A percentile compares a stretch with the other conserved stretches of the same genome.
Conservation (phyloP, 2,113 vertebrate species). For the Pionites leucogaster region DNA sequence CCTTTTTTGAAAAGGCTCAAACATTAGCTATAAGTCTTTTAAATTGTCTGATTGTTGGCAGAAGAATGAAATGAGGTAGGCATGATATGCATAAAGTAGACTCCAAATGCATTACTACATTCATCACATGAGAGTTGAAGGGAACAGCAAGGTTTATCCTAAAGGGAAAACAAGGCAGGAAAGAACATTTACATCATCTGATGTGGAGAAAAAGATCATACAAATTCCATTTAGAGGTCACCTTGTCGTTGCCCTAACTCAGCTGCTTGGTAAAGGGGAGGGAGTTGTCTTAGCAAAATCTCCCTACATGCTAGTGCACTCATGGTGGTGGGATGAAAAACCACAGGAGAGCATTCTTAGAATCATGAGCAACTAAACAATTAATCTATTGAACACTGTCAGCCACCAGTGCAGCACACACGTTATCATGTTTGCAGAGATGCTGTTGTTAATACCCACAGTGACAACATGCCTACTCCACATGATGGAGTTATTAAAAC, state of each 20-base stretch:
- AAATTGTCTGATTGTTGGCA: background rate
- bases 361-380: background rate
- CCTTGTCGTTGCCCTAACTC: background rate
- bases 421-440: background rate
- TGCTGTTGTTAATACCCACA: background rate
- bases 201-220: background rate
- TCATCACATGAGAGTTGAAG: background rate
- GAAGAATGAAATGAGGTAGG: background rate
- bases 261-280: background rate
- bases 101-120: background rate
- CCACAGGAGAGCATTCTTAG: background rate
- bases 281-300: background rate
- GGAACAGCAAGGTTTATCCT: background rate
- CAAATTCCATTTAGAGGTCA: background rate
- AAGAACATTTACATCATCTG: background rate
- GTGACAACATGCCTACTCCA: background rate
- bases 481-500: background rate
- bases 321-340: background rate
- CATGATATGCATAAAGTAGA: background rate
- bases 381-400: background rate
- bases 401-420: background rate
- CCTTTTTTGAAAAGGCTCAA: conserved; percentile 16
- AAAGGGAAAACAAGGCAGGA: background rate
- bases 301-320: background rate
- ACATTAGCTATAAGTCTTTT: conserved; percentile 36